These are phyloP conservation scores for Noctua janthina DNA, from an alignment of 2,888 invertebrate genomes.

Conservation along the genomic window DNA sequence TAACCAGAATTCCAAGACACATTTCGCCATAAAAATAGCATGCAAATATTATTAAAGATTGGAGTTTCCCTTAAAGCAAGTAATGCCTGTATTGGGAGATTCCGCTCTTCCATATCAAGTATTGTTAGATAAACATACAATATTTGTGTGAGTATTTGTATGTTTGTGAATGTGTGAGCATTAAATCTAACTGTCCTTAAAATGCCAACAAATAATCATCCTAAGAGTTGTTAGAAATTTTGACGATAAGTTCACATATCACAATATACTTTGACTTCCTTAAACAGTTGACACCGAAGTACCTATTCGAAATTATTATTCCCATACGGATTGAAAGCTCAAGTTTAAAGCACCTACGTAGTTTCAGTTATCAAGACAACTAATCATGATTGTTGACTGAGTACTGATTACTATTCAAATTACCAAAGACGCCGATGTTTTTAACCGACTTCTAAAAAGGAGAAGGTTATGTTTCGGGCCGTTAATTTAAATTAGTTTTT, in stretches of 20 bases:
- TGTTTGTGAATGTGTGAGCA: no score
- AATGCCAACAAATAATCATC: neutral
- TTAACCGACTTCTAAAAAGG: neutral
- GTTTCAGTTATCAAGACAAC: neutral
- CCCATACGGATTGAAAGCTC: slow-evolving; percentile 18
- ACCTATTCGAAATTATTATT: slow-evolving; percentile 14
- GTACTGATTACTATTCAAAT: neutral
- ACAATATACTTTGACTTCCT: neutral
- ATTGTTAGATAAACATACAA: no score
- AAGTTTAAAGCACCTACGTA: slow-evolving; percentile 13
- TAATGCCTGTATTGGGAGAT: no score
- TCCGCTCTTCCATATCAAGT: no score
- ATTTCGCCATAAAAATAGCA: no score
- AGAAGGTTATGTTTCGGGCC: neutral
- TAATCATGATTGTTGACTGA: neutral
- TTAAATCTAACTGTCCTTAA: neutral
- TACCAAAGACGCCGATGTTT: neutral
- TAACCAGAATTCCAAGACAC: no score
- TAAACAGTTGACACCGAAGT: neutral
- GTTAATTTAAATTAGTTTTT: no score
- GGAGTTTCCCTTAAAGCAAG: no score
- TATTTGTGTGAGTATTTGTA: no score
- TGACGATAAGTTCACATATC: neutral
- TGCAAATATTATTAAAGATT: no score
- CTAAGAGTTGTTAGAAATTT: neutral